Conservation (phyloP, 2,888 invertebrate species). For the Tiliacea citrago region DNA sequence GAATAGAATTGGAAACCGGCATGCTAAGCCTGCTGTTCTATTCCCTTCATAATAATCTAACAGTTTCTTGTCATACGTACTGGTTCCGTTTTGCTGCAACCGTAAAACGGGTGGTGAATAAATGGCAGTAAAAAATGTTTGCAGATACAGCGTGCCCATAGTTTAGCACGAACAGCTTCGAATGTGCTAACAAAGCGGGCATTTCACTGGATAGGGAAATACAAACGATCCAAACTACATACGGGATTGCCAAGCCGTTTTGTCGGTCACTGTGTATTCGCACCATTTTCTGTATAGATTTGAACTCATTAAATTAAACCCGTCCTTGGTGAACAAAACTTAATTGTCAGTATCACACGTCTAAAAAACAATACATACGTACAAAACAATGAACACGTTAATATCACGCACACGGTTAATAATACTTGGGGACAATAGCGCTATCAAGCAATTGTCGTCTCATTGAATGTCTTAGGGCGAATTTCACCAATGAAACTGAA, state of each 20-base stretch:
- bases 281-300: constrained; percentile 5
- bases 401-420: constrained; percentile 13
- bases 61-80: too few relatives aligned
- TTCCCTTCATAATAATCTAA: too few relatives aligned
- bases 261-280: background rate
- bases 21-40: too few relatives aligned
- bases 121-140: too few relatives aligned
- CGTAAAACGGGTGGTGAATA: too few relatives aligned
- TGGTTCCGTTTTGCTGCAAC: too few relatives aligned
- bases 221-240: background rate
- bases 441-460: constrained; percentile 24
- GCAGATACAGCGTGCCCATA: too few relatives aligned
- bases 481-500: too few relatives aligned
- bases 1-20: too few relatives aligned
- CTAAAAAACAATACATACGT: constrained; percentile 18
- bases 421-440: constrained; percentile 44
- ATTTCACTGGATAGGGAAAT: background rate
- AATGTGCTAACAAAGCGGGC: background rate
- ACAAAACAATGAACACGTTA: constrained; percentile 49
- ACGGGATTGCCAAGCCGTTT: constrained; percentile 2
- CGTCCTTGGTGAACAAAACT: constrained; percentile 13
- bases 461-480: constrained; percentile 27
- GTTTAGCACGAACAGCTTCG: background rate
- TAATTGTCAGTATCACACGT: constrained; percentile 24
- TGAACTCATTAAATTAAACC: constrained; percentile 28